Evolutionary conservation across 2,113 vertebrate species (phyloP).

Genomic region (Hypomesus transpacificus): DNA sequence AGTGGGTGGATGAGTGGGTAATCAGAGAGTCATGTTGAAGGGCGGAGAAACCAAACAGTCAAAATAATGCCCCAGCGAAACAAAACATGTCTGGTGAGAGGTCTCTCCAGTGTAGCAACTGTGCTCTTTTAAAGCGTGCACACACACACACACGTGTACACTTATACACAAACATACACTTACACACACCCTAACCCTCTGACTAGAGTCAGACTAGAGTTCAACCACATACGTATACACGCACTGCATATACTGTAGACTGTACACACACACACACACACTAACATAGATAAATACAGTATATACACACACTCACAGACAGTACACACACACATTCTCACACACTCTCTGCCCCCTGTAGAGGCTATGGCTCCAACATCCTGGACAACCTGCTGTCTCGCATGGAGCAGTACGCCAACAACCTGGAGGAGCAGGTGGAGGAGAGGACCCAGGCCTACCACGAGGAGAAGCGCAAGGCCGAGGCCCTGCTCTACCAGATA

Average conservation of each 20-base stretch:
- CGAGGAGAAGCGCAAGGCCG: constrained; percentile 82
- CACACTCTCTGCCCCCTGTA: constrained; percentile 35
- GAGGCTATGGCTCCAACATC: constrained; percentile 82
- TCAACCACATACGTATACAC: constrained; percentile 47
- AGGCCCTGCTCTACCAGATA: constrained; percentile 84
- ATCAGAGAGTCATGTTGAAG: too few relatives aligned
- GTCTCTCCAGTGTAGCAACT: too few relatives aligned
- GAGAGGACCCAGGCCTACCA: constrained; percentile 83
- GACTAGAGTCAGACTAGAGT: not conserved
- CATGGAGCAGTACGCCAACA: constrained; percentile 86
- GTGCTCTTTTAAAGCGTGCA: too few relatives aligned
- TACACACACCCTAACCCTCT: not conserved
- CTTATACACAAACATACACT: not conserved
- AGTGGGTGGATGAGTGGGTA: too few relatives aligned
- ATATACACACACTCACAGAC: constrained; percentile 3
- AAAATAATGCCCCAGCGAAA: too few relatives aligned
- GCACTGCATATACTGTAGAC: too few relatives aligned
- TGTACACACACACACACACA: too few relatives aligned
- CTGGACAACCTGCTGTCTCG: constrained; percentile 80
- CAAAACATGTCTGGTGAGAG: too few relatives aligned
- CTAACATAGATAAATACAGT: not conserved
- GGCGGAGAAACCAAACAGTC: too few relatives aligned
- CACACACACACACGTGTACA: not conserved
- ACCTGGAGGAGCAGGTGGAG: constrained; percentile 84
- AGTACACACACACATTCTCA: not conserved